A percentile compares a stretch with the other conserved stretches of the same genome.
These are phyloP conservation scores for Pseudanteris insignis DNA, from an alignment of 2,888 invertebrate genomes.

Conservation along the genomic window DNA sequence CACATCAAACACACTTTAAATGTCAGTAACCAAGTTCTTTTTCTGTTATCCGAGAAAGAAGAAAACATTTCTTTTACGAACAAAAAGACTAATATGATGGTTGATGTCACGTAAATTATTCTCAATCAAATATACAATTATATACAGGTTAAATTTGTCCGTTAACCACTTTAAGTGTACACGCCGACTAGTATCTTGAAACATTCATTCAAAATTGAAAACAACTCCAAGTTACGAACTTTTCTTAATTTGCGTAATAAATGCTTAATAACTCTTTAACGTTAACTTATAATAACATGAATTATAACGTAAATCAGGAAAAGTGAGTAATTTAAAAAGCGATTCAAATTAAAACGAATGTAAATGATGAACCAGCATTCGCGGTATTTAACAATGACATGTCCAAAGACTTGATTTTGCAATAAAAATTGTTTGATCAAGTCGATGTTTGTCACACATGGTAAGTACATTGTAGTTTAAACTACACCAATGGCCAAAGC, in stretches of 20 bases:
- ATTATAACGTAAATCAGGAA: background rate
- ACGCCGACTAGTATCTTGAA: slow-evolving; percentile 33
- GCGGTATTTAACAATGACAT: slow-evolving; percentile 4
- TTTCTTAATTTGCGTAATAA: slow-evolving; percentile 1
- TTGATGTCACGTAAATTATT: too few relatives aligned
- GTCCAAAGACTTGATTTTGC: background rate
- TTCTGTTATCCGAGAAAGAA: too few relatives aligned
- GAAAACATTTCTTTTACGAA: too few relatives aligned
- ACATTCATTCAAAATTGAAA: slow-evolving; percentile 9
- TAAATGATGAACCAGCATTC: slow-evolving; percentile 18
- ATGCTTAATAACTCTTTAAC: background rate
- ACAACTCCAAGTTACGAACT: slow-evolving; percentile 5
- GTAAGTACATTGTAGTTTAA: slow-evolving; percentile 51
- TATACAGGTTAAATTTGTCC: slow-evolving; percentile 21
- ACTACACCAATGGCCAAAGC: slow-evolving; percentile 54
- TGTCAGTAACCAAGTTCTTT: too few relatives aligned
- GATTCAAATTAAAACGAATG: slow-evolving; percentile 22
- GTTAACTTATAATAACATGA: background rate
- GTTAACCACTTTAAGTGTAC: slow-evolving; percentile 39
- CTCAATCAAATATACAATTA: slow-evolving; percentile 4
- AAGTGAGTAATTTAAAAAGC: slow-evolving; percentile 1
- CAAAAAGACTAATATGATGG: too few relatives aligned
- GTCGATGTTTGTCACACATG: slow-evolving; percentile 2
- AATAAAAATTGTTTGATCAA: background rate
- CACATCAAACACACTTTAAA: too few relatives aligned